Base-by-base conservation (phyloP, 2,797 vertebrate genomes). In the Fringilla coelebs region DNA sequence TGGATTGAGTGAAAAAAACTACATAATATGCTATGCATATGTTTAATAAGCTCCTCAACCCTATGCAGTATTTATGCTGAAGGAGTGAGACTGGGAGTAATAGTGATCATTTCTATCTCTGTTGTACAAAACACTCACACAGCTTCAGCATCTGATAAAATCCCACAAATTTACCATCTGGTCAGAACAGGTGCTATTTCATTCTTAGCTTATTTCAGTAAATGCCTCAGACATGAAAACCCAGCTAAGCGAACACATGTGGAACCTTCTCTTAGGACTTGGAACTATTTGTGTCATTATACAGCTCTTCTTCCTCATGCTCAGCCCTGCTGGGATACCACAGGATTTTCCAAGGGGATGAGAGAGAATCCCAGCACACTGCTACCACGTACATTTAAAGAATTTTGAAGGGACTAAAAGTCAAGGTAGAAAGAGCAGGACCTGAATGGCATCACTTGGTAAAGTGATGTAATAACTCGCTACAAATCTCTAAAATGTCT, bases 151-250 rank as follows among this genome's bases (percentile, higher is more conserved):
- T 34, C 79, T 85, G 82, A 96, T 75, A 3, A 85, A 96, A 76
- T 85, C 58, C 62, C 85, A 85, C 75, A 78, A 78, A 94, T 73
- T 60, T 75, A 46, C 76, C 85, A 91, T 83, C 87, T 96, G 94
- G 62, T 51, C 80, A 73, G 46, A 94, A 65, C 91, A 95, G 92
- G 93, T 87, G 68, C 41, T 79, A 60, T 74, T 93, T 85, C 65
- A 52, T 75, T 91, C 92, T 72, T 89, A 78, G 62, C 34, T 83
- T 78, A 43, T 60, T 88, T 80, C 82, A 74, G 38, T 62, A 81
- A 80, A 83, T 48, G 29, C 32, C 57, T 85, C 68, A 76, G 72
- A 96, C 92, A 91, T 41, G 9, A 90, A 91, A 91, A 54, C 16
- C 10, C 46, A 78, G 41, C n/a, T 18, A 79, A 65, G n/a, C 1